A percentile compares a stretch with the other conserved stretches of the same genome.
phyloP scores from a whole-genome alignment of 2,113 vertebrate species.

The Tinamus guttatus region DNA sequence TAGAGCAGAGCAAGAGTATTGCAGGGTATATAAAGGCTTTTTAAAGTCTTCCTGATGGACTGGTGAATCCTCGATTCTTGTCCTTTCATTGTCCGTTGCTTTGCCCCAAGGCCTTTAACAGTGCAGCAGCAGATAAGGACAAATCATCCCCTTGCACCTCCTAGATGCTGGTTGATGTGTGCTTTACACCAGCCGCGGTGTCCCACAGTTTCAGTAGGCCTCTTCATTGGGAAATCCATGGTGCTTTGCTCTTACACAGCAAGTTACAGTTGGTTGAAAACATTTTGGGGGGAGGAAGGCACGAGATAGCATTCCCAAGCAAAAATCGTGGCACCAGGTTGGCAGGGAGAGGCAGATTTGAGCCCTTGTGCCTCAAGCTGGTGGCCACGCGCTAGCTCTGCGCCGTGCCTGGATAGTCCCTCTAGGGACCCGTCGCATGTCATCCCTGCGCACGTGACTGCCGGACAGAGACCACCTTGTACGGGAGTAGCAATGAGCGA shows the following conservation, averaged over 20 bases:
- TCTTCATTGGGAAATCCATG: not conserved
- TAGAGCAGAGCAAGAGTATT: not conserved
- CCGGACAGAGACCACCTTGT: too few relatives aligned
- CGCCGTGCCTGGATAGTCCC: not conserved
- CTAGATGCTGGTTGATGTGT: rapidly evolving
- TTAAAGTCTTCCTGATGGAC: not conserved
- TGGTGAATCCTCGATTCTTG: not conserved
- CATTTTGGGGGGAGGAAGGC: not conserved
- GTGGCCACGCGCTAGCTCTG: not conserved
- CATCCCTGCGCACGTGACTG: too few relatives aligned
- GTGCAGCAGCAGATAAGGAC: not conserved
- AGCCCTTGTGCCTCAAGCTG: not conserved
- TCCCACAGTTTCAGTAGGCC: not conserved
- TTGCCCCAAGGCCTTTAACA: not conserved
- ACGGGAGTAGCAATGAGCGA: not conserved
- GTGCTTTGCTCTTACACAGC: not conserved
- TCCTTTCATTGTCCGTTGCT: not conserved
- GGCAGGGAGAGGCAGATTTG: not conserved
- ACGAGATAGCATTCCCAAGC: not conserved
- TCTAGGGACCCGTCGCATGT: rapidly evolving
- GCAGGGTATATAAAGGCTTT: not conserved
- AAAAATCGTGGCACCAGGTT: rapidly evolving
- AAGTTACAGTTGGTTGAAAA: not conserved
- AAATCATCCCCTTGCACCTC: not conserved
- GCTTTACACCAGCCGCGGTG: not conserved